These are phyloP conservation scores for Apteryx mantelli DNA, from an alignment of 2,113 vertebrate genomes.

Conservation along the genomic window DNA sequence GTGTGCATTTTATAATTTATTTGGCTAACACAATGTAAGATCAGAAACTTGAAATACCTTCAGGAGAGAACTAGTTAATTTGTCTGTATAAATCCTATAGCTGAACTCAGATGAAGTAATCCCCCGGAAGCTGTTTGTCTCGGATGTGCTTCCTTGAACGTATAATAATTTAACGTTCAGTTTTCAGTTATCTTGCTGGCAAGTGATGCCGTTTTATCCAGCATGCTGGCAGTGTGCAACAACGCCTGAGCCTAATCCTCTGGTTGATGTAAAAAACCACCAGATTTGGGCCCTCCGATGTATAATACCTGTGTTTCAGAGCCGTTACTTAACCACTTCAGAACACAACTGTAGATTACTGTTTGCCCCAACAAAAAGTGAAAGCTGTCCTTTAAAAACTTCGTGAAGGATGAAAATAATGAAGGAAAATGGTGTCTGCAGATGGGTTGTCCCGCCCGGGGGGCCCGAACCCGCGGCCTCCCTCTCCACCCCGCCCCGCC, in stretches of 20 bases:
- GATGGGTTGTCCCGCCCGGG: slow-evolving; percentile 14
- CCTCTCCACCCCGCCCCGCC: background rate
- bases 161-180: rapidly evolving
- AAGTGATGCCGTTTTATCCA: rapidly evolving
- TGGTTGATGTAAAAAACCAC: rapidly evolving
- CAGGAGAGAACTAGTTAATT: background rate
- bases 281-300: background rate
- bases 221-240: background rate
- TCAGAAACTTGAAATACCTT: background rate
- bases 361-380: background rate
- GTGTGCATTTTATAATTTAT: slow-evolving; percentile 22
- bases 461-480: background rate
- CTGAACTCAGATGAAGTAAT: background rate
- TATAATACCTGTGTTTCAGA: background rate
- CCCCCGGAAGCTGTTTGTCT: background rate
- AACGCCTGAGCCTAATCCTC: background rate
- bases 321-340: background rate
- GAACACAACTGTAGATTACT: background rate
- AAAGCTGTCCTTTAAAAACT: slow-evolving; percentile 63
- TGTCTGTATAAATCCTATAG: background rate
- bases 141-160: background rate
- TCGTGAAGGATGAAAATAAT: slow-evolving; percentile 73
- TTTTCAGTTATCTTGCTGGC: background rate
- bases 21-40: slow-evolving; percentile 39
- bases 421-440: slow-evolving; percentile 70